These are phyloP conservation scores for Apoda limacodes DNA, from an alignment of 2,888 invertebrate species.

Conservation along the genomic window DNA sequence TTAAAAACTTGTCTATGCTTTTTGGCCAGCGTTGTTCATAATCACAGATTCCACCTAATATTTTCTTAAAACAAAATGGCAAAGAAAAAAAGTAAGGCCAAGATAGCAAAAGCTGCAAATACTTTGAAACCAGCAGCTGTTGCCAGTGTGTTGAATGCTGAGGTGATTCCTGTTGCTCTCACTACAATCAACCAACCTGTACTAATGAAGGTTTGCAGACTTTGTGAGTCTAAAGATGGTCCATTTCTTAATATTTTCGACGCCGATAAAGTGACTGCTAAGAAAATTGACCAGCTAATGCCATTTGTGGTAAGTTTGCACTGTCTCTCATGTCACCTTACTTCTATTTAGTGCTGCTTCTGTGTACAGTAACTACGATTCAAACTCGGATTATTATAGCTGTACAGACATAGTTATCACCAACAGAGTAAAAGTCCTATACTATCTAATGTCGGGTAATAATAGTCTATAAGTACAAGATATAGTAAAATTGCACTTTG, in stretches of 20 bases:
- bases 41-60: too few species aligned
- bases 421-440: too few species aligned
- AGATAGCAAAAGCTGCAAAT: conserved; percentile 22
- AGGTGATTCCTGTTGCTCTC: conserved; percentile 31
- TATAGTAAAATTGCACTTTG: too few species aligned
- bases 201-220: conserved; percentile 49
- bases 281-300: conserved; percentile 55
- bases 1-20: too few species aligned
- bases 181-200: conserved; percentile 29
- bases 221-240: conserved; percentile 59
- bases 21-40: too few species aligned
- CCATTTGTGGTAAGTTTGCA: conserved; percentile 60
- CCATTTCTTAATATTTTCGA: conserved; percentile 63
- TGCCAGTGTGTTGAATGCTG: conserved; percentile 21
- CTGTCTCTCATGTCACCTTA: too few species aligned
- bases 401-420: too few species aligned
- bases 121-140: conserved; percentile 17
- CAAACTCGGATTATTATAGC: too few species aligned
- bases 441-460: too few species aligned
- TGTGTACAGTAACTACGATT: too few species aligned
- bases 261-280: conserved; percentile 46
- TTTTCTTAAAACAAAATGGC: conserved; percentile 34
- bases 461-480: too few species aligned
- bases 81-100: conserved; percentile 39
- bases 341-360: too few species aligned